A percentile compares a stretch with the other conserved stretches of the same genome.
These are phyloP conservation scores for Pycnonotus jocosus DNA, from an alignment of 2,113 vertebrate genomes.

Conservation along the genomic window DNA sequence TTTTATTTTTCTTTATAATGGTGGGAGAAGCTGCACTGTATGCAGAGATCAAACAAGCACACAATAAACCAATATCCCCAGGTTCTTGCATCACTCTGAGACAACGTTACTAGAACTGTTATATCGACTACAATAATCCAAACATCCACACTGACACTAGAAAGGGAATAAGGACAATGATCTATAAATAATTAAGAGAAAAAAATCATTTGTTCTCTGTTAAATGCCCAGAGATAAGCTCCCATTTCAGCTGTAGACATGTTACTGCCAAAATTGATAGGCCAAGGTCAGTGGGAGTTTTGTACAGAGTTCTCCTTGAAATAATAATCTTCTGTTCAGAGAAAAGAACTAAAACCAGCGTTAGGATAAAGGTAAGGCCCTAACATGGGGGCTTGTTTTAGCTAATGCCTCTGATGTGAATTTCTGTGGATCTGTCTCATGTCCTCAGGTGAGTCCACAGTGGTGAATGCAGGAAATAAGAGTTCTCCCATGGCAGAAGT, in stretches of 20 bases:
- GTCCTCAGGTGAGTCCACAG: background rate
- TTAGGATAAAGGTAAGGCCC: background rate
- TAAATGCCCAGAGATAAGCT: constrained; percentile 29
- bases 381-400: background rate
- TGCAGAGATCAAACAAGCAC: background rate
- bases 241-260: background rate
- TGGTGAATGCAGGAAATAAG: background rate
- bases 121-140: background rate
- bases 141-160: background rate
- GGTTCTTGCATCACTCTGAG: background rate
- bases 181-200: constrained; percentile 59
- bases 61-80: background rate
- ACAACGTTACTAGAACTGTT: background rate
- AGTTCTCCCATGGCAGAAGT: background rate
- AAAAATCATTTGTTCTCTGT: constrained; percentile 33
- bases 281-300: constrained; percentile 22
- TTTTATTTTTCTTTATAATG: background rate
- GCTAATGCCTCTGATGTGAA: background rate
- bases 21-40: background rate
- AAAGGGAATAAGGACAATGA: background rate
- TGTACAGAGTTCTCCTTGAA: background rate
- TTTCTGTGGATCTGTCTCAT: background rate
- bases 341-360: background rate
- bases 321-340: background rate
- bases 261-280: background rate